These are phyloP conservation scores for Lepilemur septentrionalis DNA, from an alignment of 2,797 vertebrate species.

Conservation along the genomic window DNA sequence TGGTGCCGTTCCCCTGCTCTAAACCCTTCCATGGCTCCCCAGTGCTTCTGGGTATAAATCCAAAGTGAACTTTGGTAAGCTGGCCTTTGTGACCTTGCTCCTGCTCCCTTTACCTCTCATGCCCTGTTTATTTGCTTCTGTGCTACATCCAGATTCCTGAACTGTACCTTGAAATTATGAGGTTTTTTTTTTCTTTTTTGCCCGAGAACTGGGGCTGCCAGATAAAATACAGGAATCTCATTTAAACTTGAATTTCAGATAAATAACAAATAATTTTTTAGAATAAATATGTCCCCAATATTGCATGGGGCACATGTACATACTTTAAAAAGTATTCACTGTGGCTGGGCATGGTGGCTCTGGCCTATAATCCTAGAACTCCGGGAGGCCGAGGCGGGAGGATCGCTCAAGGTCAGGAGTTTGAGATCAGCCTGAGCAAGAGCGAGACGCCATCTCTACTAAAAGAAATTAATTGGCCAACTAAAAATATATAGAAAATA, in stretches of 20 bases:
- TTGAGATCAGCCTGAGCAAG: too few relatives aligned
- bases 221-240: background rate
- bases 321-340: background rate
- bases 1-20: background rate
- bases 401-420: too few relatives aligned
- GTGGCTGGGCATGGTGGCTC: background rate
- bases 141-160: background rate
- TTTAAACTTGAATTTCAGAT: constrained; percentile 7
- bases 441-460: too few relatives aligned
- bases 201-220: background rate
- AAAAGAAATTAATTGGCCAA: too few relatives aligned
- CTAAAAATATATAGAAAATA: too few relatives aligned
- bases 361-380: too few relatives aligned
- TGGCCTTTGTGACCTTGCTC: background rate
- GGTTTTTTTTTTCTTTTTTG: background rate
- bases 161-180: background rate
- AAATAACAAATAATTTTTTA: background rate
- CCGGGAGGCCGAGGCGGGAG: too few relatives aligned
- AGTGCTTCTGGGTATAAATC: background rate
- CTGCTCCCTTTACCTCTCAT: background rate
- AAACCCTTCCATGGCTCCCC: background rate
- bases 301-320: background rate
- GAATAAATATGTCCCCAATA: background rate
- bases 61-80: background rate
- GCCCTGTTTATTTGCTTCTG: background rate